Evolutionary conservation across 2,888 invertebrate species (phyloP).

Genomic region (Euspilapteryx auroguttella): DNA sequence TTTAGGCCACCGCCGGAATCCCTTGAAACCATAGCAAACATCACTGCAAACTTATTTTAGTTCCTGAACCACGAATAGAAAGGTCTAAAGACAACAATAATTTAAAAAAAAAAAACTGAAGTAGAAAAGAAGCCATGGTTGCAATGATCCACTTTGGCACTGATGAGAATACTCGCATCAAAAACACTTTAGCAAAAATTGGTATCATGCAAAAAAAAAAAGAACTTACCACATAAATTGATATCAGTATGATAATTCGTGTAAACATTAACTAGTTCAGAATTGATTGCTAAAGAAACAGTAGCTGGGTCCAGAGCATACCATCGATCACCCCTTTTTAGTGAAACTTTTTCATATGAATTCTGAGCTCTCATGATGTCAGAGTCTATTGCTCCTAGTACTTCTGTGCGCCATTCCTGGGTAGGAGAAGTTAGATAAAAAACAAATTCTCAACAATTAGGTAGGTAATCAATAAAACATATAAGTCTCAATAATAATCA

Average conservation of each 20-base stretch:
- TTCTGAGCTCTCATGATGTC: constrained; percentile 31
- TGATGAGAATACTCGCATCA: too few relatives aligned
- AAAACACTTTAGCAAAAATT: too few relatives aligned
- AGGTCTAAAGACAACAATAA: too few relatives aligned
- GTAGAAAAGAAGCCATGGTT: too few relatives aligned
- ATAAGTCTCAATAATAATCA: too few relatives aligned
- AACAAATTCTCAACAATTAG: neutral
- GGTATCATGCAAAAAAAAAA: too few relatives aligned
- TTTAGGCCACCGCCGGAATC: too few relatives aligned
- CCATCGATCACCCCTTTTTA: constrained; percentile 19
- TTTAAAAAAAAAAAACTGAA: too few relatives aligned
- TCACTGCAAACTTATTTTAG: too few relatives aligned
- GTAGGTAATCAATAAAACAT: neutral
- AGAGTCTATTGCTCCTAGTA: constrained; percentile 25
- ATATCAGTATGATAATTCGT: constrained; percentile 33
- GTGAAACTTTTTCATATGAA: constrained; percentile 22
- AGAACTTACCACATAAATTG: constrained; percentile 24
- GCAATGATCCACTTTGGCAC: too few relatives aligned
- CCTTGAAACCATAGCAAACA: too few relatives aligned
- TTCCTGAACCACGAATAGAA: too few relatives aligned
- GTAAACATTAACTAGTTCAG: constrained; percentile 27
- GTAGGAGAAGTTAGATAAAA: neutral
- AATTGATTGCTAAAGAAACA: constrained; percentile 20
- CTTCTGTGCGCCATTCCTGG: constrained; percentile 29
- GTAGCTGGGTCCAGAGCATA: constrained; percentile 30